Percentiles rank a stretch among this genome's conserved stretches.
Evolutionary conservation across 92 coral and sea anemone genomes (phyloP).

Genomic region (Porites rus): DNA sequence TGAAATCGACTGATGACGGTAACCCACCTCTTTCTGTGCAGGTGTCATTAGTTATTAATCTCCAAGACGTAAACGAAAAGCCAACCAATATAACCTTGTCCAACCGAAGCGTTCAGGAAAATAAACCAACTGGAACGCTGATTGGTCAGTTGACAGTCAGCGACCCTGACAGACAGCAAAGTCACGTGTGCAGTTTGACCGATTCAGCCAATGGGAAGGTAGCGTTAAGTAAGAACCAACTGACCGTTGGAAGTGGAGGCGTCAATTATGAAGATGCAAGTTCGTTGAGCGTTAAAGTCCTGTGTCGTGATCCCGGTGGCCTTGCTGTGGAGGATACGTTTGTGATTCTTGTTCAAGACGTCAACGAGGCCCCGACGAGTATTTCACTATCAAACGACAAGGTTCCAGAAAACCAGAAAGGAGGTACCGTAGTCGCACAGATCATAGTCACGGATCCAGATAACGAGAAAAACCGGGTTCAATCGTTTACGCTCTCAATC

Average conservation of each 20-base stretch:
- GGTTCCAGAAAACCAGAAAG: conserved; percentile 70
- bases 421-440: conserved; percentile 65
- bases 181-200: conserved; percentile 73
- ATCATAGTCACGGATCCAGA: conserved; percentile 85
- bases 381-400: conserved; percentile 64
- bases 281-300: conserved; percentile 62
- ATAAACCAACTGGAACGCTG: conserved; percentile 69
- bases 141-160: conserved; percentile 80
- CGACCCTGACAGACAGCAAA: conserved; percentile 86
- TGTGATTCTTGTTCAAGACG: conserved; percentile 66
- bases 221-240: conserved; percentile 50
- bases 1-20: conserved; percentile 88
- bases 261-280: conserved; percentile 75
- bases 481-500: conserved; percentile 63
- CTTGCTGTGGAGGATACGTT: conserved; percentile 61
- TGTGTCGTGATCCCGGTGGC: conserved; percentile 84
- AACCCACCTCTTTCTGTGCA: conserved; percentile 70
- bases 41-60: conserved; percentile 54
- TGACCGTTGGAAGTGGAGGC: conserved; percentile 83
- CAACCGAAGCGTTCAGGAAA: conserved; percentile 61
- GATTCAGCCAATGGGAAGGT: conserved; percentile 81
- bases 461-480: conserved; percentile 64
- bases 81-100: conserved; percentile 82
- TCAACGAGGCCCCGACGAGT: conserved; percentile 87
- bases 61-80: conserved; percentile 82